A percentile compares a stretch with the other conserved stretches of the same genome.
phyloP scores from a whole-genome alignment of 2,888 invertebrate genomes.

The Ametastegia equiseti region DNA sequence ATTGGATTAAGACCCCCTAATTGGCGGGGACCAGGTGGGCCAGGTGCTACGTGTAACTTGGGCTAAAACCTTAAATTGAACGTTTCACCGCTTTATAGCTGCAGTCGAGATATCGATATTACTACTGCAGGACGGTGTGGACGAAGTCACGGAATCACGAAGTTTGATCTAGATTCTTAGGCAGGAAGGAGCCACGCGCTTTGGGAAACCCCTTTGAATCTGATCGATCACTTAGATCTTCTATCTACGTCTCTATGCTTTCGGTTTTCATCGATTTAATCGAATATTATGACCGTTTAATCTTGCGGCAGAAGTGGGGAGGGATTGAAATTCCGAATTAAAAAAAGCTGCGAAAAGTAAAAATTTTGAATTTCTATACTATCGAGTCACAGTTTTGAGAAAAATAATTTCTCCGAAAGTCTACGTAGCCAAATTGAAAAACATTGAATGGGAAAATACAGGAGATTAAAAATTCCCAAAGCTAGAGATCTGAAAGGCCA shows the following conservation, averaged over 20 bases:
- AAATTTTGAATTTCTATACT: too few species aligned
- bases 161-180: conserved; percentile 14
- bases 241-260: background rate
- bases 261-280: background rate
- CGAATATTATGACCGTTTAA: background rate
- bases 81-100: background rate
- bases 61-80: background rate
- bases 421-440: too few species aligned
- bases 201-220: background rate
- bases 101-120: background rate
- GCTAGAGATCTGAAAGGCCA: too few species aligned
- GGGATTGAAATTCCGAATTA: too few species aligned
- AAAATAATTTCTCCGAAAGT: too few species aligned
- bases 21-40: conserved; percentile 21
- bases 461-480: too few species aligned
- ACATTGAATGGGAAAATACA: too few species aligned
- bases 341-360: too few species aligned
- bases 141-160: too few species aligned
- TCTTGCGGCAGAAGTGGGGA: too few species aligned
- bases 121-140: background rate
- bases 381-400: too few species aligned
- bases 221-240: background rate
- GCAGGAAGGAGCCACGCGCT: conserved; percentile 13
- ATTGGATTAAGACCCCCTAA: conserved; percentile 5
- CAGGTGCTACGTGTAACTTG: background rate